phyloP scores from a whole-genome alignment of 2,888 invertebrate genomes.

The Sphecodes monilicornis region DNA sequence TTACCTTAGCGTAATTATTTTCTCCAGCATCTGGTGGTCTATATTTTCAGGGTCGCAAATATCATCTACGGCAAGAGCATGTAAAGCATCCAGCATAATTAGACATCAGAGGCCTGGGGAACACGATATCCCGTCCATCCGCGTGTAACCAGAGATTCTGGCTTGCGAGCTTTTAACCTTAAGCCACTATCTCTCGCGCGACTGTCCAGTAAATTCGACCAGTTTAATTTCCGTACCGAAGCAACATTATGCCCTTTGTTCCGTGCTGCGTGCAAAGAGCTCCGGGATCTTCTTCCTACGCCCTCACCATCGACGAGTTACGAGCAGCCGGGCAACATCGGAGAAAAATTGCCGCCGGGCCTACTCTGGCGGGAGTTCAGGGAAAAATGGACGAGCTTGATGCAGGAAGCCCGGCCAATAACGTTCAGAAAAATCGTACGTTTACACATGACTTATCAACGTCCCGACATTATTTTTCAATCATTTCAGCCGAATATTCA shows the following conservation, averaged over 20 bases:
- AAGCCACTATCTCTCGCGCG: conserved; percentile 54
- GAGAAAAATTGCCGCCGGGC: conserved; percentile 26
- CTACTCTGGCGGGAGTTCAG: neutral
- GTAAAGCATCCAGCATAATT: conserved; percentile 58
- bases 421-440: neutral
- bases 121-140: conserved; percentile 59
- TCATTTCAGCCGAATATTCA: neutral
- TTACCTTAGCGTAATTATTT: neutral
- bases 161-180: conserved; percentile 41
- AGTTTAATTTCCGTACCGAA: conserved; percentile 59
- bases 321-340: conserved; percentile 23
- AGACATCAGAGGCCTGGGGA: conserved; percentile 41
- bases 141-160: conserved; percentile 70
- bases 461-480: neutral
- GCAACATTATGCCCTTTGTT: conserved; percentile 50
- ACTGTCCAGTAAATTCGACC: conserved; percentile 65
- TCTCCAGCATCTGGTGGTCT: no score
- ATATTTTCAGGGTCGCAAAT: conserved; percentile 26
- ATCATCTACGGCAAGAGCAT: conserved; percentile 34
- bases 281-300: conserved; percentile 43
- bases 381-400: neutral
- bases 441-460: neutral
- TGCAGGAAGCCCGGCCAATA: neutral
- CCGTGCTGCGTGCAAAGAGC: conserved; percentile 8
- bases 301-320: conserved; percentile 48